Evolutionary conservation across 2,888 invertebrate species (phyloP), one percentile per base, ranked within the genome.

Genomic region (Mesochorus sp.): DNA sequence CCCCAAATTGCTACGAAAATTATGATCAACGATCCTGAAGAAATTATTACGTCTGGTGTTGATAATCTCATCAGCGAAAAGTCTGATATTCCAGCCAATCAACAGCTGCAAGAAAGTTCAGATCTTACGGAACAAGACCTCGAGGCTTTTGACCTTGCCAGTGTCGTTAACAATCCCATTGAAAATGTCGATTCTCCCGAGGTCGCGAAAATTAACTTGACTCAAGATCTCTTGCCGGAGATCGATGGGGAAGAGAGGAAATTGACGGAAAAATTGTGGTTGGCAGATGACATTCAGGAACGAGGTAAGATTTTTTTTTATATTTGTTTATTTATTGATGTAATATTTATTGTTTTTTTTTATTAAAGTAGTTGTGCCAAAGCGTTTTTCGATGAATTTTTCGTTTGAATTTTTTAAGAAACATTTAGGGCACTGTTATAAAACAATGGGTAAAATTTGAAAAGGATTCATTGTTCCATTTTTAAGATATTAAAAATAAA

Each of bases 121-220:
- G 44, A 57, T 12, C 31, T 70, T 10, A 70, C 59, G 6, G 78
- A 75, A 6, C 71, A 66, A 39, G 78, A 70, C 26, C 62, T 78
- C 8, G 73, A 78, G 4, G 74, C 44, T 21, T 78, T 78, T 12
- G 74, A 71, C 19, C 31, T 79, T 5, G 26, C 62, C 8, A 62
- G 42, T 24, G 77, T 73, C 17, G 77, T 53, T 19, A 24, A 64
- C 3, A 31, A 67, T 47, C 31, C 68, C 1, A 21, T 76, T 28
- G 80, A 73, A 14, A 64, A 28, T 12, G 59, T 53, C 1, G 76
- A 57, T 57, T 42, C 61, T 5, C n/a, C 73, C 34, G 61, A 61
- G 0, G 70, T 39, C 59, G 75, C 62, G 67, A 85, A 70, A 74
- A 66, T 51, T 80, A 79, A 57, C 8, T 70, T 21, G 19, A 70